Base-by-base conservation (phyloP, 2,888 invertebrate genomes). In the Mimumesa dahlbomi region DNA sequence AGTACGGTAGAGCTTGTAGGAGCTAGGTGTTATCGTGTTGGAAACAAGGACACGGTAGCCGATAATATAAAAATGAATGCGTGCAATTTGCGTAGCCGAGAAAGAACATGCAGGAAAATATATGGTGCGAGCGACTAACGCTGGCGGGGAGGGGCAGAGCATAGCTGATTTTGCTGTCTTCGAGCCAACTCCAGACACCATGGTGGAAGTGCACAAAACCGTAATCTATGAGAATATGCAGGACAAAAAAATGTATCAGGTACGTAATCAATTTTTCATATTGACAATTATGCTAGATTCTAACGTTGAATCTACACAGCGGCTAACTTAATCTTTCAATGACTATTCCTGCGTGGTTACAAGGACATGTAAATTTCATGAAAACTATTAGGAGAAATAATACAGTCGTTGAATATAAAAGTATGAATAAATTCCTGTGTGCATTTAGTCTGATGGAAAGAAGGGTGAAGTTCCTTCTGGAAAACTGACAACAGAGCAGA, bases 121-220 rank as follows among this genome's bases (percentile, higher is more conserved):
- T 82, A 94, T 93, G 92, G 94, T 94, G 11, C 91, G 92, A 75
- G 95, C 95, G 7, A 92, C 92, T 0, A 95, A 95, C 85, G 91
- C 93, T 52, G 94, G 94, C 14, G 95, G 95, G n/a, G 95, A 95
- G 89, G 94, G 95, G n/a, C 93, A 94, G 86, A 94, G 95, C 88
- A 94, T 94, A 73, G 95, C 95, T 6, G 95, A 95, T 84, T 93
- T 95, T 77, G 93, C 93, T 62, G 94, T 95, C 31, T 91, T 93
- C 72, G 94, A 94, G 82, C 93, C 93, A 52, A 92, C 93, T 3
- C 93, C 93, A 0, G 93, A 93, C 74, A 92, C 93, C 11, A 92
- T 93, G 92, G 91, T 93, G 13, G 93, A 93, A 88, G 92, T 93
- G 46, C 93, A 93, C 34, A 93, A 93, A 88, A 93, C 93, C 7